Conservation (phyloP, 2,113 vertebrate genomes). For the Callospermophilus lateralis region DNA sequence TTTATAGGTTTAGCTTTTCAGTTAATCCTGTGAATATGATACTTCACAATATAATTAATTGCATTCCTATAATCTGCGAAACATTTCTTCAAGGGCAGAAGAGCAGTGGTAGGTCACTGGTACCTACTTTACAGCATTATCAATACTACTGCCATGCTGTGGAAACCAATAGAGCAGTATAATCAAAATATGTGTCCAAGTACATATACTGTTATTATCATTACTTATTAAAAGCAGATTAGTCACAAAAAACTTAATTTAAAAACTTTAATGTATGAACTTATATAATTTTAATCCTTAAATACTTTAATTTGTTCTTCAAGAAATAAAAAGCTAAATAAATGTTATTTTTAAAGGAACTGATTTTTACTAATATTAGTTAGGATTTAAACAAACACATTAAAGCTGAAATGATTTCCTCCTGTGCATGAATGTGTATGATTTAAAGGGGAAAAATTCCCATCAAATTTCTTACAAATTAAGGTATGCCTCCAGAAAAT, state of each 20-base stretch:
- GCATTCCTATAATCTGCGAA: not conserved
- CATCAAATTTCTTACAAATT: not conserved
- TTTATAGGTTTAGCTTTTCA: not conserved
- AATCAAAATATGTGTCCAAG: not conserved
- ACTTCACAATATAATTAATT: not conserved
- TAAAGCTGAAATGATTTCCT: not conserved
- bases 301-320: not conserved
- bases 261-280: not conserved
- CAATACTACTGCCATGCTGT: not conserved
- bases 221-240: not conserved
- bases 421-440: not conserved
- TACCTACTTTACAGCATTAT: not conserved
- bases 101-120: not conserved
- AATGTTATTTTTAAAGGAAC: conserved; percentile 36
- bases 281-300: not conserved
- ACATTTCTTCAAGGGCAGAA: not conserved
- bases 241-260: not conserved
- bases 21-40: not conserved
- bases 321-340: conserved; percentile 13
- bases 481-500: not conserved
- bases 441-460: not conserved
- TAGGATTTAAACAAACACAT: not conserved
- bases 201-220: not conserved
- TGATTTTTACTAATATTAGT: not conserved
- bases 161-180: not conserved